phyloP scores from a whole-genome alignment of 2,113 vertebrate genomes.

The Urocolius indicus region DNA sequence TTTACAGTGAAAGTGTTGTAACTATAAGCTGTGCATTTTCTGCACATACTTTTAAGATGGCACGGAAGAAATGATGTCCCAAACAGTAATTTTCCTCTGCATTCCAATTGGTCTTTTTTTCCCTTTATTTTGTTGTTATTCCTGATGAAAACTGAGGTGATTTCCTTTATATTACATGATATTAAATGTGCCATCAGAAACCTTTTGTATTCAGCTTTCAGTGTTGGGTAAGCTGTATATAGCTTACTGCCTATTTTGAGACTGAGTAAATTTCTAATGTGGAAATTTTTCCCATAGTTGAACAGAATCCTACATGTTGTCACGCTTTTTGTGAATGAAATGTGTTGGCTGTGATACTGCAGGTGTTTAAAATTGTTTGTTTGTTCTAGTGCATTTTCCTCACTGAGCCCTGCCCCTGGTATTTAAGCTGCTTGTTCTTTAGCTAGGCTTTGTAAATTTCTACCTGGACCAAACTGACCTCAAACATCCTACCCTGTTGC shows the following conservation, averaged over 20 bases:
- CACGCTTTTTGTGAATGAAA: background rate
- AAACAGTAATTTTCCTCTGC: background rate
- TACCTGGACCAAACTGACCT: background rate
- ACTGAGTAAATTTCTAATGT: conserved; percentile 30
- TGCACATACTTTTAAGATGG: background rate
- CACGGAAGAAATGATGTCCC: background rate
- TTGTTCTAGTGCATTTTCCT: background rate
- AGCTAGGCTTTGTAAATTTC: background rate
- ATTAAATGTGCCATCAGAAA: conserved; percentile 17
- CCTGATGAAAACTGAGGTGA: background rate
- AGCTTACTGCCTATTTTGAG: conserved; percentile 37
- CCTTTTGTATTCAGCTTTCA: background rate
- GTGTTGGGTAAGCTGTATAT: background rate
- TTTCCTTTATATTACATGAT: background rate
- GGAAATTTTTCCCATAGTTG: conserved; percentile 5
- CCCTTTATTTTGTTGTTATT: background rate
- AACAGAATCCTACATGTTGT: conserved; percentile 41
- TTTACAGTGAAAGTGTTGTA: background rate
- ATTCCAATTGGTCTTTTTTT: background rate
- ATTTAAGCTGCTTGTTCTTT: background rate
- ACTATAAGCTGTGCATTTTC: background rate
- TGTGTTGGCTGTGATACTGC: background rate
- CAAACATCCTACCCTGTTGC: background rate
- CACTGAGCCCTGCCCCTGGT: background rate
- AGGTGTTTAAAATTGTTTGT: background rate